These are phyloP conservation scores for Aspidiotus destructor DNA, from an alignment of 2,888 invertebrate species.

Conservation along the genomic window DNA sequence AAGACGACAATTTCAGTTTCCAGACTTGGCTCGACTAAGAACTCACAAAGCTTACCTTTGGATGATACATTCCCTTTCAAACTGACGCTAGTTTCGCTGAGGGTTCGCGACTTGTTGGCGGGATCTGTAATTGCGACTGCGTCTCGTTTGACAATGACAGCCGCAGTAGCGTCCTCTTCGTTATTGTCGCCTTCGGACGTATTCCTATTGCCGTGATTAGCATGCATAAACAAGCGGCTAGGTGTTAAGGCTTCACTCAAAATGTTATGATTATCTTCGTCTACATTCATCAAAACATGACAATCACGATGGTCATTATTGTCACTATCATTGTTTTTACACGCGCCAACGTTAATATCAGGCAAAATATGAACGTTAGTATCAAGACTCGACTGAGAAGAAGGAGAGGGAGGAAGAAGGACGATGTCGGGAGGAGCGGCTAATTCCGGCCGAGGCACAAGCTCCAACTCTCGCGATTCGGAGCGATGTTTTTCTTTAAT, in stretches of 20 bases:
- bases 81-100: slow-evolving; percentile 8
- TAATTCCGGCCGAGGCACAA: neutral
- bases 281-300: slow-evolving; percentile 16
- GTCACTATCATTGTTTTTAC: neutral
- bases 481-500: neutral
- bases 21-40: too few species aligned
- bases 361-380: neutral
- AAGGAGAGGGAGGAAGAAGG: neutral
- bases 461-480: neutral
- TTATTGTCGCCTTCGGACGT: slow-evolving; percentile 25
- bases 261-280: slow-evolving; percentile 23
- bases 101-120: slow-evolving; percentile 1
- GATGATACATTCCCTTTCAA: slow-evolving; percentile 1
- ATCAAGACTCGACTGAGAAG: neutral
- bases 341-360: neutral
- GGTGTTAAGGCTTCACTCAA: slow-evolving; percentile 30
- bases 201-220: slow-evolving; percentile 30
- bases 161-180: neutral
- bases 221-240: slow-evolving; percentile 32
- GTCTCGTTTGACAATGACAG: slow-evolving; percentile 9
- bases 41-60: neutral
- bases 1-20: too few species aligned
- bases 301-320: slow-evolving; percentile 1
- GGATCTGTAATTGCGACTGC: neutral
- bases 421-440: neutral